Evolutionary conservation across 1,140 invertebrate species (phyloP), one percentile per base, ranked within the genome.

Genomic region (Varroa destructor): DNA sequence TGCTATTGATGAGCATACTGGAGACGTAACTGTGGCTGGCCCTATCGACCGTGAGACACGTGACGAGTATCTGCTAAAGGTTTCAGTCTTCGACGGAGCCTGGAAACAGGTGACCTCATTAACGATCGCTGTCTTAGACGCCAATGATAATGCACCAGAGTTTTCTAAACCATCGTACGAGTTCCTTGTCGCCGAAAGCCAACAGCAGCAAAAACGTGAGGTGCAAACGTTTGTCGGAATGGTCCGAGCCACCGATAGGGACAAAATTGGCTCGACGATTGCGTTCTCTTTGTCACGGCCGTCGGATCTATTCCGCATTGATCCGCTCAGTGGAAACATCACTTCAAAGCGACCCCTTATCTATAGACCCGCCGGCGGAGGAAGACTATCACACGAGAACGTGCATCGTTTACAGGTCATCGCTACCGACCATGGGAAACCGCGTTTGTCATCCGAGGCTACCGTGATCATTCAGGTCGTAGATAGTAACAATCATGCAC

Each of bases 81-180:
- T 93, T 4, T 84, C 86, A 0, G 91, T 88, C 1, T 87, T 87
- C 0, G 91, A 95, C 80, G 90, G 90, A 0, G 88, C 90, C 4
- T 94, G 91, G 91, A 83, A 86, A 73, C 84, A 88, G 0, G 89
- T 91, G 79, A 94, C 91, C 1, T 87, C 90, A 0, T 78, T 95
- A 0, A 93, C 91, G 0, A 90, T 96, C 40, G 91, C 90, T 1
- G 90, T 96, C 72, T 90, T 93, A 79, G 93, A 96, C 81, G 89
- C 92, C 75, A 96, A 96, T 79, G 93, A 96, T 78, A 94, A 94
- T 79, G 85, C 90, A 0, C 93, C 93, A 0, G 88, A 90, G 79
- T 96, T 94, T 77, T 89, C 91, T 75, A 85, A 89, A 76, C 86
- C 87, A 0, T 87, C 85, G 73, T 95, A 95, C 77, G 87, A 86